These are phyloP conservation scores for Spea multiplicata DNA, from an alignment of 2,113 vertebrate genomes.

Conservation along the genomic window DNA sequence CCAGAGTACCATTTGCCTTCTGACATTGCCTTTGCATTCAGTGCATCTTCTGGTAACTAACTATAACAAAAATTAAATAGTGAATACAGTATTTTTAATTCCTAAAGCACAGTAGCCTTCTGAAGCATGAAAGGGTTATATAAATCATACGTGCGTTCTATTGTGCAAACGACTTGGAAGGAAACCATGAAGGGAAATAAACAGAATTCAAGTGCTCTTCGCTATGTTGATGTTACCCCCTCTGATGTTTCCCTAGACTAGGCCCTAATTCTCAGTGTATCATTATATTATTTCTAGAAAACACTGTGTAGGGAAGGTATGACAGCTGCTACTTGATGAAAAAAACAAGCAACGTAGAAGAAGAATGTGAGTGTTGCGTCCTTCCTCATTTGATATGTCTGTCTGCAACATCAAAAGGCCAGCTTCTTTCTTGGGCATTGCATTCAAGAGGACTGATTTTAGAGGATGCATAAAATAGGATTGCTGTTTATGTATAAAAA, in stretches of 20 bases:
- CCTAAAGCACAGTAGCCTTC: neutral
- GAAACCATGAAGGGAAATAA: slow-evolving; percentile 39
- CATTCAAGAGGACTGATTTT: too few species aligned
- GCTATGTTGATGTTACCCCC: slow-evolving; percentile 42
- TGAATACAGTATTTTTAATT: neutral
- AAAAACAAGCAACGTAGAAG: too few species aligned
- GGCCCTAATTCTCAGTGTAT: neutral
- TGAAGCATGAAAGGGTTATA: neutral
- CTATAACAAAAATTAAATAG: neutral
- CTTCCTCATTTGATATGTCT: too few species aligned
- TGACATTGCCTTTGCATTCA: too few species aligned
- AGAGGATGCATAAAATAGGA: too few species aligned
- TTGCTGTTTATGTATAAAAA: too few species aligned
- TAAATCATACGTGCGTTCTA: slow-evolving; percentile 27
- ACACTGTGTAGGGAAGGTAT: neutral
- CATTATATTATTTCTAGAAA: neutral
- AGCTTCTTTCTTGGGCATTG: too few species aligned
- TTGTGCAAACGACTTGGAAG: slow-evolving; percentile 39
- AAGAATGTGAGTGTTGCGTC: too few species aligned
- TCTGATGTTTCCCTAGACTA: slow-evolving; percentile 19
- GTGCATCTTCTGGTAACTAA: neutral
- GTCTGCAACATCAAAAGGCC: too few species aligned
- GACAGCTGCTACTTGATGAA: too few species aligned
- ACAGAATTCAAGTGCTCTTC: slow-evolving; percentile 37
- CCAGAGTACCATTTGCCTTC: too few species aligned